Evolutionary conservation across 2,797 vertebrate genomes (phyloP), one percentile per base, ranked within the genome.

Genomic region (Paramormyrops hopkinsi): DNA sequence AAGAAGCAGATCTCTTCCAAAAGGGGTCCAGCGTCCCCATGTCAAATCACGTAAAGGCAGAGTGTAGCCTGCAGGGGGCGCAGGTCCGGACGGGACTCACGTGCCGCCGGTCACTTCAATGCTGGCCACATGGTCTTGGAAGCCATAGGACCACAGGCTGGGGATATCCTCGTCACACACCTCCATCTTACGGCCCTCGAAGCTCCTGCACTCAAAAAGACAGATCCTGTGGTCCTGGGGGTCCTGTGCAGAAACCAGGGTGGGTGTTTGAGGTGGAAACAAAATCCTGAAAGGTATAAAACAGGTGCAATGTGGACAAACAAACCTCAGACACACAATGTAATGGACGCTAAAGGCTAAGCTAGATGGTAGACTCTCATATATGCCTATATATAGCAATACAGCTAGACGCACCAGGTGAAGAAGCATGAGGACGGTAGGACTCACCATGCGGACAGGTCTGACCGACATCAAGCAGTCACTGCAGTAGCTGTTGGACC

Each of bases 181-280:
- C 90, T 97, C 97, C 96, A 97, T 97, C 92, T 97, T 97, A 87
- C 96, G 96, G n/a, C 97, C 97, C 83, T 97, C 95, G 25, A 97
- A 97, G 92, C 96, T 96, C 86, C 93, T 90, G 90, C 95, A 94
- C 92, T 97, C 96, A 87, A 73, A 97, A 91, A 97, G 93, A 90
- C 95, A 97, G 91, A 97, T 97, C 91, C 96, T 97, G 91, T 97
- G 97, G 90, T 97, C 97, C 91, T 96, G 95, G 3, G 95, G 93
- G 90, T 97, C 97, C 97, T 97, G 4, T 53, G 12, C n/a, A 85
- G 9, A 85, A 22, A 85, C 25, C 11, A 17, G 48, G 83, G 48
- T 51, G 48, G 83, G 83, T 12, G 48, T 50, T n/a, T 48, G 46
- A 85, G 83, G 25, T 76, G 87, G 59, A 53, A 53, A 33, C 19